Conservation (phyloP, 1,140 invertebrate genomes). For the Drosophila truncata region DNA sequence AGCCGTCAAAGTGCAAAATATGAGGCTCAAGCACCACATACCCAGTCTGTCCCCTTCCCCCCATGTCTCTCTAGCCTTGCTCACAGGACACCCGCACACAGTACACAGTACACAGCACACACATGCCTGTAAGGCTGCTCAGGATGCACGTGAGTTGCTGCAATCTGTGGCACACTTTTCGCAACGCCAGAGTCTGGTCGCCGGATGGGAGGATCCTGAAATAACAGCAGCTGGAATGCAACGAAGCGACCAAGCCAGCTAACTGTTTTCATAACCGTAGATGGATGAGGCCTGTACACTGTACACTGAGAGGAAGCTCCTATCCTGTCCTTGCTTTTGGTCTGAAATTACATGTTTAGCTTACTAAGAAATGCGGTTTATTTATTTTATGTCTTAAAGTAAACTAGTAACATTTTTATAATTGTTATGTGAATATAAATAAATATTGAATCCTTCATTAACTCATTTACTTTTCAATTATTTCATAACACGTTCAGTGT, state of each 20-base stretch:
- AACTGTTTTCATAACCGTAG: slow-evolving; percentile 43
- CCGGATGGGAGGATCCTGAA: slow-evolving; percentile 12
- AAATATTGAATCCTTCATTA: not conserved
- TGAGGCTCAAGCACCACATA: slow-evolving; percentile 41
- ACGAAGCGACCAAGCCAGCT: slow-evolving; percentile 29
- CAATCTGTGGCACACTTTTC: slow-evolving; percentile 65
- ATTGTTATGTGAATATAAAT: not conserved
- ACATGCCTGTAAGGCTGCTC: slow-evolving; percentile 25
- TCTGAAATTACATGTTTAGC: too few relatives aligned
- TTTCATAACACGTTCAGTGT: not conserved
- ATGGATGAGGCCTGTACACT: slow-evolving; percentile 2
- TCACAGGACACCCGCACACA: slow-evolving; percentile 16
- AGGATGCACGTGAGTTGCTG: slow-evolving; percentile 60
- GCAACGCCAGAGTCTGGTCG: slow-evolving; percentile 7
- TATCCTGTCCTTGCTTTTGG: too few relatives aligned
- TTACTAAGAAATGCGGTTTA: not conserved
- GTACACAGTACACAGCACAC: slow-evolving; percentile 35
- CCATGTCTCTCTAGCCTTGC: not conserved
- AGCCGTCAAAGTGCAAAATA: slow-evolving; percentile 61
- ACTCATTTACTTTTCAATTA: not conserved
- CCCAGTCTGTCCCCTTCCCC: slow-evolving; percentile 23
- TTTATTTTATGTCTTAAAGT: not conserved
- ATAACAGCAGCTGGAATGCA: slow-evolving; percentile 38
- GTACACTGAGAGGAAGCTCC: slow-evolving; percentile 1
- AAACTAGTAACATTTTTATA: not conserved